Percentiles rank a stretch among this genome's conserved stretches.
Conservation (phyloP, 2,888 invertebrate genomes). For the Doris montereyensis region DNA sequence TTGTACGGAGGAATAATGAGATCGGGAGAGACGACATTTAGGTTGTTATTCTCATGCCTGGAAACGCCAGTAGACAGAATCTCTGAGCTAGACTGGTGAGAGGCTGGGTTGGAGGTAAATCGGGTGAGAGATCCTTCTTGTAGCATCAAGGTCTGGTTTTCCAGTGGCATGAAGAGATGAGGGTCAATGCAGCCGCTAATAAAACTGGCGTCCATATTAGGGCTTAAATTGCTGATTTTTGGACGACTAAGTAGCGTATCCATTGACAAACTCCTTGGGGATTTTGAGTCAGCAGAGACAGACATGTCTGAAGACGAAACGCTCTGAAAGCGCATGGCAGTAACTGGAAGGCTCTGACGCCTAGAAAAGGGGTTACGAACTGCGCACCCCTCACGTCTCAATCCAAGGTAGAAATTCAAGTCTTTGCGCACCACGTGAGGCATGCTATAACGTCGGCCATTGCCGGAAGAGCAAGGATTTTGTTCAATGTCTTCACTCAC, state of each 20-base stretch:
- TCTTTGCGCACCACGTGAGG: conserved; percentile 53
- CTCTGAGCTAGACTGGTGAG: conserved; percentile 33
- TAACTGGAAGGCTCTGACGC: conserved; percentile 51
- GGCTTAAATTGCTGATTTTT: conserved; percentile 56
- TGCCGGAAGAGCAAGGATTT: conserved; percentile 9
- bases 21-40: conserved; percentile 11
- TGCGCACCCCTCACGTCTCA: conserved; percentile 78
- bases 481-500: conserved; percentile 49
- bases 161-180: conserved; percentile 41
- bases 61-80: conserved; percentile 3
- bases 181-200: conserved; percentile 44
- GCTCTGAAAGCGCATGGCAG: conserved; percentile 48
- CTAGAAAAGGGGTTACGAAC: conserved; percentile 56
- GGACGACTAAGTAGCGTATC: conserved; percentile 53
- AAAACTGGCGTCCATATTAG: conserved; percentile 51
- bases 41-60: neutral
- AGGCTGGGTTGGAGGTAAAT: conserved; percentile 34
- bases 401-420: conserved; percentile 51
- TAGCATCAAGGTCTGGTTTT: conserved; percentile 45
- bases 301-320: conserved; percentile 6
- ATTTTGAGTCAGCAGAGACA: neutral
- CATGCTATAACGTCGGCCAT: conserved; percentile 52
- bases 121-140: conserved; percentile 42
- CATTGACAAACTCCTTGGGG: conserved; percentile 49
- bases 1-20: conserved; percentile 20